Percentiles rank a stretch among this genome's conserved stretches.
Evolutionary conservation across 2,888 invertebrate species (phyloP).

Genomic region (Alloplasta piceator): DNA sequence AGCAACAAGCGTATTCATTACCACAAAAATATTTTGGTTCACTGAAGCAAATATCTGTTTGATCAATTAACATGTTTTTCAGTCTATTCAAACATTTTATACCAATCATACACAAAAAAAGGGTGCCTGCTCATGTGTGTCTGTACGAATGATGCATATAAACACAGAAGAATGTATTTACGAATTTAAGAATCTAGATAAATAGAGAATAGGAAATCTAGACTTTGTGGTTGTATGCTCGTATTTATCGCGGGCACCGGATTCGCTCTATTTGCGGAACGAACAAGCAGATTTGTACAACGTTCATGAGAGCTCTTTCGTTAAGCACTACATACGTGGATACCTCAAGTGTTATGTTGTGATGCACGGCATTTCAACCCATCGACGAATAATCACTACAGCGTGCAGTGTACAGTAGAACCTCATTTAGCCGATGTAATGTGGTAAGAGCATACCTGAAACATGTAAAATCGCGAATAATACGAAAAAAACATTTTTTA

Average conservation of each 20-base stretch:
- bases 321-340: constrained; percentile 18
- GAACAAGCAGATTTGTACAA: constrained; percentile 45
- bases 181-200: constrained; percentile 18
- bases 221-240: background rate
- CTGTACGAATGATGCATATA: too few species aligned
- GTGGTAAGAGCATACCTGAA: too few species aligned
- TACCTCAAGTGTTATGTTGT: constrained; percentile 38
- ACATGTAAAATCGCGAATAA: too few species aligned
- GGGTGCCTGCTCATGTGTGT: too few species aligned
- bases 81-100: too few species aligned
- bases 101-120: too few species aligned
- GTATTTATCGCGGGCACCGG: constrained; percentile 35
- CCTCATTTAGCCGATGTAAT: too few species aligned
- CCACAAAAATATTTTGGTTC: too few species aligned
- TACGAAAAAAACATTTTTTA: too few species aligned
- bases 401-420: background rate
- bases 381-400: constrained; percentile 21
- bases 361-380: constrained; percentile 30
- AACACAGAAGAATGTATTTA: background rate
- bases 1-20: too few species aligned
- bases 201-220: constrained; percentile 28
- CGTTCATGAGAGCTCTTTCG: constrained; percentile 43
- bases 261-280: constrained; percentile 74
- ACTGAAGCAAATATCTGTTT: too few species aligned
- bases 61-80: too few species aligned